Evolutionary conservation across 1,140 invertebrate species (phyloP), one percentile per base, ranked within the genome.

Genomic region (Coptotermes formosanus): DNA sequence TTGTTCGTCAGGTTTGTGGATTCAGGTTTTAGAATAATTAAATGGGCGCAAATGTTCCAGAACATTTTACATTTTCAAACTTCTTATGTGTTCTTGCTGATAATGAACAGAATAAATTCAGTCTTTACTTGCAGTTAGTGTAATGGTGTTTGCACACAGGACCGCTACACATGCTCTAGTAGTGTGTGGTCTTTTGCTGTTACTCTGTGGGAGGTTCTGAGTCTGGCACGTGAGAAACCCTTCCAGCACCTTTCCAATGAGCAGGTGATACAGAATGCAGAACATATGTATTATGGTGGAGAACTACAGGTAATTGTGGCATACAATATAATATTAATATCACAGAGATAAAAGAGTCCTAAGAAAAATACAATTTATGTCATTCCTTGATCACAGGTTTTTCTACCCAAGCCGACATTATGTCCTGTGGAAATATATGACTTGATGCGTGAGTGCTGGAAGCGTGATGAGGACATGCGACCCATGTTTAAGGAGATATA

Each of bases 371-470:
- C 25, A 75, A 38, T 23, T 21, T 44, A n/a, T n/a, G 45, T 55
- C 25, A n/a, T n/a, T 84, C 12, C 12, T 83, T 48, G 21, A 82
- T 55, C n/a, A 82, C 89, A 94, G 93, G 92, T 93, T 86, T 91
- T 93, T 87, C 91, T 95, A 88, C 93, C 94, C 85, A 94, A 94
- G 89, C 95, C 95, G 75, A 92, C 93, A 85, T 92, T 95, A 88
- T 96, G 96, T 90, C 94, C 95, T n/a, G 92, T 94, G 82, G 95
- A 96, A 86, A 93, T 96, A 82, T 97, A 96, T 90, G 94, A 95
- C 89, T 90, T 97, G 87, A 95, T 97, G 94, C 92, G 93, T 86
- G 94, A 95, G 86, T 97, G 96, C 90, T 97, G 96, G 96, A 94
- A 91, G 89, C 92, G 91, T 90, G 95, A 92, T 91, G 94, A 92